A percentile compares a stretch with the other conserved stretches of the same genome.
These are phyloP conservation scores for Sakesphorus luctuosus DNA, from an alignment of 2,113 vertebrate genomes.

Conservation along the genomic window DNA sequence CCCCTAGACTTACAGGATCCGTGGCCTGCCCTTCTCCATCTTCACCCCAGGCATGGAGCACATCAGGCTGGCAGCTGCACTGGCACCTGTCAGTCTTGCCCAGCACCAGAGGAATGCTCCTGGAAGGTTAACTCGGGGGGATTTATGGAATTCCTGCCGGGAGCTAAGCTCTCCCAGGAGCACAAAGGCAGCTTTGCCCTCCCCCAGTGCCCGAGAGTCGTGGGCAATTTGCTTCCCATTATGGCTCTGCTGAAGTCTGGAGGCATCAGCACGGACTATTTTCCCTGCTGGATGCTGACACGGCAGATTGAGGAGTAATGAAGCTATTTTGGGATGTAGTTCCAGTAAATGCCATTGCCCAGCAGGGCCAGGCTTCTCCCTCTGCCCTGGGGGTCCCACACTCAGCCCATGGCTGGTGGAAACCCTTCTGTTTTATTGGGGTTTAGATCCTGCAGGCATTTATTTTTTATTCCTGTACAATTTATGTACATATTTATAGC, in stretches of 20 bases:
- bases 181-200: background rate
- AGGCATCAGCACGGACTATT: background rate
- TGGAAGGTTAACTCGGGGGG: background rate
- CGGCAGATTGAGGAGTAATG: background rate
- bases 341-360: background rate
- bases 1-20: background rate
- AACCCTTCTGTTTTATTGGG: background rate
- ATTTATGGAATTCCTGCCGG: background rate
- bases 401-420: background rate
- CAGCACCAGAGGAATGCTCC: background rate
- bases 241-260: conserved; percentile 35
- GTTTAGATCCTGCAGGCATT: background rate
- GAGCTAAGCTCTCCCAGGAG: background rate
- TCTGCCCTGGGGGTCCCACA: background rate
- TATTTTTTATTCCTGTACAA: background rate
- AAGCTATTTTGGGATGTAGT: conserved; percentile 1
- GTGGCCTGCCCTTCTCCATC: background rate
- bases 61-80: background rate
- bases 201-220: background rate
- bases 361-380: background rate
- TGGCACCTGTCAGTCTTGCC: conserved; percentile 57
- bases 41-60: background rate
- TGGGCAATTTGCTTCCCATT: conserved; percentile 12
- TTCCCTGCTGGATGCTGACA: conserved; percentile 29
- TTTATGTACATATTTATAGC: background rate